Base-by-base conservation (phyloP, 2,888 invertebrate genomes). In the Drosophila quinaria region DNA sequence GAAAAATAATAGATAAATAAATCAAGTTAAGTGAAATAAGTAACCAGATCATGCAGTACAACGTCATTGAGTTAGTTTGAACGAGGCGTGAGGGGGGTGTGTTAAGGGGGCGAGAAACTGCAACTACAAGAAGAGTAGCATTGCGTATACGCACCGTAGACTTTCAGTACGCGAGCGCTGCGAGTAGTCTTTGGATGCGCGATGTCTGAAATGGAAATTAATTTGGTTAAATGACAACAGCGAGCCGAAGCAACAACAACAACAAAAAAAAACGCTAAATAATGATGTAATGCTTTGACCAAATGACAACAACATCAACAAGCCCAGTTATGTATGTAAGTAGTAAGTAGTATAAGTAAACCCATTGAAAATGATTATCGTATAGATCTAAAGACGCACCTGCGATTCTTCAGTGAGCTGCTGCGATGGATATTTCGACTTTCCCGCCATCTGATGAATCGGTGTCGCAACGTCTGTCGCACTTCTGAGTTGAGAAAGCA, bases 401-500 rank as follows among this genome's bases (percentile, higher is more conserved):
- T 92, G 76, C 92, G 89, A 77, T 91, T 92, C 58, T 92, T 87
- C 46, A 88, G 75, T 10, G 92, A 90, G 52, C 80, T 91, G 58
- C 84, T 91, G 19, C 84, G 86, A 46, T 89, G 81, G 47, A 93
- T 89, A 75, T 91, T 92, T 25, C 93, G 89, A 81, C 81, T 95
- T 91, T 91, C 94, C 4, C 91, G 91, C 97, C 97, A 97, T 70
- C 96, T 94, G 74, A 95, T 95, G 88, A 97, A 95, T 90, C 97
- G 97, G 92, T 97, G 97, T 31, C 96, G 94, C 78, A 98, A 94
- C 1, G 97, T 96, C 91, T 97, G 97, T 52, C 97, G 96, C 6
- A 98, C 98, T 93, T 98, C 98, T 4, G 97, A 96, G 93, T 98
- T 98, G 87, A 98, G 94, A 93, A 98, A 98, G 93, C 98, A 98